Base-by-base conservation (phyloP, 2,797 vertebrate genomes). In the Uromys caudimaculatus region DNA sequence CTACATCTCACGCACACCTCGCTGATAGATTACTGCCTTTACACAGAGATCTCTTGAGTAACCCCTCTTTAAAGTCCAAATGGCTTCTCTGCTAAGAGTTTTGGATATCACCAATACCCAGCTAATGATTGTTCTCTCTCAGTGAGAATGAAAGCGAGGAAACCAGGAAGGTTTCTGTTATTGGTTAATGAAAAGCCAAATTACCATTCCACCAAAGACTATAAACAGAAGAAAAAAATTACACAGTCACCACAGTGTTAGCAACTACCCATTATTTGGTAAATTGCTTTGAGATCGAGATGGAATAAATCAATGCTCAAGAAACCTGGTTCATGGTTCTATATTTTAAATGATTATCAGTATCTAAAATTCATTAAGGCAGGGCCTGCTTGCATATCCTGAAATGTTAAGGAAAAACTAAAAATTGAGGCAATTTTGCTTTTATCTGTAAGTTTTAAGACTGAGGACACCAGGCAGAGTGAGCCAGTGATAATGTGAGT, bases 151-250 rank as follows among this genome's bases (percentile, higher is more conserved):
- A 90, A 96, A 96, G 44, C 1, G 12, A 76, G 4, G 23, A 21
- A 96, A 84, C 52, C 16, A 87, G 29, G 41, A 94, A 95, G 47
- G 8, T 4, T 56, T 82, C 81, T 79, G 38, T 64, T 93, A 50
- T 76, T 54, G 2, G 35, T 62, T 95, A 96, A 92, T 93, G 58
- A 96, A 96, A 96, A 92, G 6, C 41, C 75, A 95, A 75, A 91
- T 96, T 93, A 93, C 50, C 89, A 35, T 89, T 32, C 8, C 10
- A 75, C 17, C 38, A 76, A 58, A 92, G 56, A 91, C 60, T 91
- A 71, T 89, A 94, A 96, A 87, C 32, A 76, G 27, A 79, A 83
- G 82, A n/a, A 76, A 78, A 41, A 71, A 78, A 56, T 89, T 82
- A 75, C 41, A 81, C 2, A 88, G 19, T 83, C 41, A 85, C 24